Conservation (phyloP, 2,888 invertebrate species). For the Tillus elongatus region DNA sequence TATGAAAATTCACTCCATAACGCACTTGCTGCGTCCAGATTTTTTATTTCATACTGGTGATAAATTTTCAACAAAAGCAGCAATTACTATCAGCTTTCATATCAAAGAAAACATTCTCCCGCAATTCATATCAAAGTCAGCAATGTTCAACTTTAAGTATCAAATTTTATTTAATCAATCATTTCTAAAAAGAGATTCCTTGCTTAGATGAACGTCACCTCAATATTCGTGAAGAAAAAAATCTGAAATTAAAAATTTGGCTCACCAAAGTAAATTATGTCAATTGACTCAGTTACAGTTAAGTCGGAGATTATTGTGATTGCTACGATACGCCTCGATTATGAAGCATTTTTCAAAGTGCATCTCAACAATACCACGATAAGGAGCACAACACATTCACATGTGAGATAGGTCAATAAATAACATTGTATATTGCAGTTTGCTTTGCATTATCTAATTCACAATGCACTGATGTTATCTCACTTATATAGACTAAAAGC, state of each 20-base stretch:
- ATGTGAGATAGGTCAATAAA: no score
- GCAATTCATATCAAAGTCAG: constrained; percentile 3
- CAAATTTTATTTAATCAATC: neutral
- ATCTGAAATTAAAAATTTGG: neutral
- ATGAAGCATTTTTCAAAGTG: no score
- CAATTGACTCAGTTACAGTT: neutral
- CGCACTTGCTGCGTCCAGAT: no score
- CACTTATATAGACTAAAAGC: no score
- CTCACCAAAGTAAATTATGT: neutral
- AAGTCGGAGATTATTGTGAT: neutral
- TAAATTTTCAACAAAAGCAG: neutral
- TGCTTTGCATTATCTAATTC: no score
- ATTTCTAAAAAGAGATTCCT: neutral
- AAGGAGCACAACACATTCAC: no score
- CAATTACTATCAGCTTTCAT: neutral
- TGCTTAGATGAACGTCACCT: neutral
- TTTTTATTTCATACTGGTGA: no score
- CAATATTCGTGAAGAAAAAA: neutral
- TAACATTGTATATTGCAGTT: no score
- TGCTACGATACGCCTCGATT: constrained; percentile 4
- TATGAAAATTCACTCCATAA: no score
- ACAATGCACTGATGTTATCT: no score
- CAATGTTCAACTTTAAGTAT: constrained; percentile 3
- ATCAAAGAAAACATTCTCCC: neutral
- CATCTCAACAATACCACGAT: no score